These are phyloP conservation scores for Cichladusa arquata DNA, from an alignment of 2,113 vertebrate genomes.

Conservation along the genomic window DNA sequence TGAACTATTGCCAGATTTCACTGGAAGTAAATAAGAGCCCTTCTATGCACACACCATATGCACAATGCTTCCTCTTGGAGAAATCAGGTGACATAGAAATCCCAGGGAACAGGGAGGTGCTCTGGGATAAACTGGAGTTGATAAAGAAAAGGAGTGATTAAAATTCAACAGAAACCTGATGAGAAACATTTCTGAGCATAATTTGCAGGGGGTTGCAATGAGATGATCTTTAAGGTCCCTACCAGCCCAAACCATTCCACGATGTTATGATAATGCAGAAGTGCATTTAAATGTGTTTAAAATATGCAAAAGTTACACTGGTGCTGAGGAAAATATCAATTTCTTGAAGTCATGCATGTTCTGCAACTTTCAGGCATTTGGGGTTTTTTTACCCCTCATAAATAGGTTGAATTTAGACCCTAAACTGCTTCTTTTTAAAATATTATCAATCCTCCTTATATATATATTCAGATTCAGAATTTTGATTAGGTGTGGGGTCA, in stretches of 20 bases:
- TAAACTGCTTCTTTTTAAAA: not conserved
- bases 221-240: not conserved
- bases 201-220: not conserved
- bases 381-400: not conserved
- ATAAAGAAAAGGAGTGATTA: not conserved
- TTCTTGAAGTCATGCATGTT: not conserved
- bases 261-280: not conserved
- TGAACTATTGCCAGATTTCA: not conserved
- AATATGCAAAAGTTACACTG: not conserved
- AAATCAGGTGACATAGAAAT: not conserved
- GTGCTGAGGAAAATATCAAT: not conserved
- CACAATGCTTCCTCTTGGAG: not conserved
- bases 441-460: rapidly evolving
- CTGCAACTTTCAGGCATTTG: not conserved
- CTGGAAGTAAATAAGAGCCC: not conserved
- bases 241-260: not conserved
- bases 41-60: not conserved
- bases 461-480: not conserved
- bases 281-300: not conserved
- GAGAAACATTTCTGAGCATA: not conserved
- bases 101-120: not conserved
- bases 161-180: not conserved
- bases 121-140: not conserved
- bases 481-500: not conserved
- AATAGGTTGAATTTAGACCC: not conserved